These are phyloP conservation scores for Tragulus kanchil DNA, from an alignment of 2,113 vertebrate genomes.

Conservation along the genomic window DNA sequence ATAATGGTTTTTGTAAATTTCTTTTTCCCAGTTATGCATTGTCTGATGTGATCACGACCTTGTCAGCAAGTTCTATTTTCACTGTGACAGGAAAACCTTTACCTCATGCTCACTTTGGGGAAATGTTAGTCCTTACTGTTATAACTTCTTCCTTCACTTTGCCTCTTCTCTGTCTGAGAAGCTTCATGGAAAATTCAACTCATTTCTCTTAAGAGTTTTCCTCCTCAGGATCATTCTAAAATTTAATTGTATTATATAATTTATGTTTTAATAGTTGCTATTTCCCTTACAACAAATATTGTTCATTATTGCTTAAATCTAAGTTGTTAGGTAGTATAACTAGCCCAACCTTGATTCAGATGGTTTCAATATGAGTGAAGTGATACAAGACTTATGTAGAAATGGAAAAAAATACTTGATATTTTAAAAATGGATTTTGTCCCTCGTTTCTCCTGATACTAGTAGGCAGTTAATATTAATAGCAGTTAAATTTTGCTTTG, in stretches of 20 bases:
- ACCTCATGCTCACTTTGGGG: slow-evolving; percentile 58
- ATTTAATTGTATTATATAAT: neutral
- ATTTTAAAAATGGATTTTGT: neutral
- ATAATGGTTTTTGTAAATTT: slow-evolving; percentile 42
- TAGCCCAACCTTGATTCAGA: neutral
- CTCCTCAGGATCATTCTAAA: neutral
- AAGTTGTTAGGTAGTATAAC: neutral
- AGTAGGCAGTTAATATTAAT: neutral
- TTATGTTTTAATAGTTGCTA: neutral
- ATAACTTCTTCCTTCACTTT: slow-evolving; percentile 54
- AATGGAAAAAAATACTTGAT: neutral
- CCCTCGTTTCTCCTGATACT: neutral
- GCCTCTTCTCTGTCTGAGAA: neutral
- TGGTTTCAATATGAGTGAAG: neutral
- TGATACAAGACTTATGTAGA: neutral
- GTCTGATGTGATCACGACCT: slow-evolving; percentile 57
- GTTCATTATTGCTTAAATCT: neutral
- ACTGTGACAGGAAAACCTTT: slow-evolving; percentile 66
- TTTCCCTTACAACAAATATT: neutral
- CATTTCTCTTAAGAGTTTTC: slow-evolving; percentile 35
- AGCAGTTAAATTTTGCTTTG: neutral
- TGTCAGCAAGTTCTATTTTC: slow-evolving; percentile 79
- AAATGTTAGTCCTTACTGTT: slow-evolving; percentile 16
- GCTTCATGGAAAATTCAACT: slow-evolving; percentile 53
- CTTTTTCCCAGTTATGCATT: slow-evolving; percentile 52